Conservation (phyloP, 2,888 invertebrate genomes). For the Dicyrtoma fusca region DNA sequence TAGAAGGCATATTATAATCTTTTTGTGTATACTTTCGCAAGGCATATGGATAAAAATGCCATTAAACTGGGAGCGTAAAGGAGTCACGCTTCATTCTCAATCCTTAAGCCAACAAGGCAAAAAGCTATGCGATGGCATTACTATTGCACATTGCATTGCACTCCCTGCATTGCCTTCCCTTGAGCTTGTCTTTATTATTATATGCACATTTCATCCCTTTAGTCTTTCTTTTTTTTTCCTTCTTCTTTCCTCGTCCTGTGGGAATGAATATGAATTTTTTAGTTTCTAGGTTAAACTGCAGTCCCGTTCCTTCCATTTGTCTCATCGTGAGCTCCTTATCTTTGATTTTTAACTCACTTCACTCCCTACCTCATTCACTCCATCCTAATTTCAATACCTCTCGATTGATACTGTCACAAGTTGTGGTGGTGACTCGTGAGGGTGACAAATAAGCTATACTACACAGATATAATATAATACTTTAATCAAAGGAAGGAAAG, state of each 20-base stretch:
- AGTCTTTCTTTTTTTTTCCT: neutral
- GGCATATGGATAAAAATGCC: conserved; percentile 1
- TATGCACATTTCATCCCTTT: neutral
- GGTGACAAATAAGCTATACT: no score
- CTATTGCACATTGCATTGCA: no score
- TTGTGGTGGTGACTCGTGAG: no score
- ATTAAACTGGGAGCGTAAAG: neutral
- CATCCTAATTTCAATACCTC: neutral
- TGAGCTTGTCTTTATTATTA: neutral
- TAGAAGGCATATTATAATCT: no score
- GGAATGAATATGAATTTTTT: conserved; percentile 25
- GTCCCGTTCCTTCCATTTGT: conserved; percentile 9
- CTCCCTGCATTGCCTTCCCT: neutral
- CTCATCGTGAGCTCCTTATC: conserved; percentile 1
- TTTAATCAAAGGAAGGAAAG: no score
- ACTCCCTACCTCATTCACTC: no score
- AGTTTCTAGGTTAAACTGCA: conserved; percentile 23
- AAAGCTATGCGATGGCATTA: no score
- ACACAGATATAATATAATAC: no score
- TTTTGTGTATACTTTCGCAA: neutral
- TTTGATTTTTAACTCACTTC: neutral
- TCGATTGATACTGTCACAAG: no score
- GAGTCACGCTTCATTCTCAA: conserved; percentile 24
- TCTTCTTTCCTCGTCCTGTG: conserved; percentile 13
- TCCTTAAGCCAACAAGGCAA: neutral